Conservation (phyloP, 2,113 vertebrate genomes). For the Pelecanus crispus region DNA sequence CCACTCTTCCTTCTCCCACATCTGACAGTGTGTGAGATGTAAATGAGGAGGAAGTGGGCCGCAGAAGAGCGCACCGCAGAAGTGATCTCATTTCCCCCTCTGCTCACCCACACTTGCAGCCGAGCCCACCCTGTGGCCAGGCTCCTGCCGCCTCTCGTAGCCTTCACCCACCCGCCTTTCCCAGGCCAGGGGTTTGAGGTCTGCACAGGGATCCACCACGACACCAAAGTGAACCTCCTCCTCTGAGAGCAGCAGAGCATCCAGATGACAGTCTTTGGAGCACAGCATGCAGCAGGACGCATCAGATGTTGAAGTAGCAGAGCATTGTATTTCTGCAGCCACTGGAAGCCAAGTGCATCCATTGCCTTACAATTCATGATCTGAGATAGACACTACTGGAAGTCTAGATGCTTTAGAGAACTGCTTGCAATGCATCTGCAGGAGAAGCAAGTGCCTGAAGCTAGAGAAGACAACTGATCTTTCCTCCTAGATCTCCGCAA, state of each 20-base stretch:
- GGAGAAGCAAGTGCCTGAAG: neutral
- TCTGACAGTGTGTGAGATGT: neutral
- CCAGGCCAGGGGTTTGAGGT: neutral
- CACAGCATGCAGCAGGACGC: accelerated
- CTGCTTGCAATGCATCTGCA: neutral
- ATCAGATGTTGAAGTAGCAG: neutral
- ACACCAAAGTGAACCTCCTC: accelerated
- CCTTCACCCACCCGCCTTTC: accelerated
- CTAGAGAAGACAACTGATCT: neutral
- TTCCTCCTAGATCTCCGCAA: neutral
- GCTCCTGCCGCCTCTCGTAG: neutral
- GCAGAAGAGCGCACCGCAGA: neutral
- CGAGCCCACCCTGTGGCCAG: neutral
- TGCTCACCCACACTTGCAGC: accelerated
- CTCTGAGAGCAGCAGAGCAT: accelerated
- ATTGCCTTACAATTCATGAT: accelerated
- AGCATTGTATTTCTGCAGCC: neutral
- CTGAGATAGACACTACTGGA: accelerated
- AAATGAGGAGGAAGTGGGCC: neutral
- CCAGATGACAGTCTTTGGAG: too few relatives aligned
- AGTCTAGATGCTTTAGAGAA: neutral
- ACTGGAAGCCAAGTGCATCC: neutral
- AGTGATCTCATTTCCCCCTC: neutral
- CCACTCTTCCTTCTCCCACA: neutral
- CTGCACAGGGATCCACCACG: neutral